Evolutionary conservation across 2,797 vertebrate genomes (phyloP), one percentile per base, ranked within the genome.

Genomic region (Acomys russatus): DNA sequence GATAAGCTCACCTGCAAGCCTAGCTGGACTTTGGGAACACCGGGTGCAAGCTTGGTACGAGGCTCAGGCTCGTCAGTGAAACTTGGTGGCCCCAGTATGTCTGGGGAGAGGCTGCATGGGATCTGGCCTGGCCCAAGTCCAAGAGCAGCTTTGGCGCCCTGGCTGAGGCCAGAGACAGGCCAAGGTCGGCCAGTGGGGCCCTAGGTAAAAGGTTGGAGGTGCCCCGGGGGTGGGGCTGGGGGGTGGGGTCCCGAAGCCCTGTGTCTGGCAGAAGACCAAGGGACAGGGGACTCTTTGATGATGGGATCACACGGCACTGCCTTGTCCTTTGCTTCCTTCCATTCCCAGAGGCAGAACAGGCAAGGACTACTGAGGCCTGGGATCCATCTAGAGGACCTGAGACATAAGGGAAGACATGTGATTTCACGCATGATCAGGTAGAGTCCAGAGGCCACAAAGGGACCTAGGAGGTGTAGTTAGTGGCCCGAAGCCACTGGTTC

Each of bases 101-200:
- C 82, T 61, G 0, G 56, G 71, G 61, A 90, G 61, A 85, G 88
- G 73, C 44, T 0, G n/a, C 1, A 1, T 15, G 3, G 91, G 96
- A 92, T 44, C 7, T 80, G 91, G 77, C 90, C 90, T 97, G 96
- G 93, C 88, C 4, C 0, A 20, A 17, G 22, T 96, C 97, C 95
- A 96, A 78, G 17, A 90, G 17, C 17, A 96, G 63, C 18, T 30
- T 92, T 93, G 96, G 96, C 63, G 35, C 93, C 95, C 12, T 0
- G 30, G 85, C 94, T 76, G 77, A 96, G 92, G 80, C 92, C 93
- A 97, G 68, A 97, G 73, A 70, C 80, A 66, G 92, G 93, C 88
- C 96, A 97, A 97, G 93, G 96, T 90, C 20, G 0, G 91, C 51
- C 28, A 51, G 63, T 2, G 1, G 28, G 78, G 90, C 38, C 54